A percentile compares a stretch with the other conserved stretches of the same genome.
phyloP scores from a whole-genome alignment of 2,113 vertebrate genomes.

The Megatriorchis doriae region DNA sequence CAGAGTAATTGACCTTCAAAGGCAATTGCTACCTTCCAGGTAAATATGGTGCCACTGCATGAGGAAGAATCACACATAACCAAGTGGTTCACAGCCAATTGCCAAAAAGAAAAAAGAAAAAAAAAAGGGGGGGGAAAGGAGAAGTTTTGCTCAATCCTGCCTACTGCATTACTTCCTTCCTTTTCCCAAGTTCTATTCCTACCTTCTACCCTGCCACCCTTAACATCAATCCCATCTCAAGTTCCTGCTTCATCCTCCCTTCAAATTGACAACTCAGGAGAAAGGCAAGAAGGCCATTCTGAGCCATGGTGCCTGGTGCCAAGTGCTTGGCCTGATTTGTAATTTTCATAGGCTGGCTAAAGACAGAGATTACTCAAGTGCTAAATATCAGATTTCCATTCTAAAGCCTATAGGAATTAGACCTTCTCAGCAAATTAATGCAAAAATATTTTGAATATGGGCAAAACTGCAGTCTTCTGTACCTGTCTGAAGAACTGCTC shows the following conservation, averaged over 20 bases:
- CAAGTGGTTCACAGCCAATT: not conserved
- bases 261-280: not conserved
- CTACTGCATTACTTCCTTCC: not conserved
- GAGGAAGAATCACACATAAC: not conserved
- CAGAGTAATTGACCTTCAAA: not conserved
- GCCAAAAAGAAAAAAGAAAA: not conserved
- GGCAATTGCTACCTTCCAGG: not conserved
- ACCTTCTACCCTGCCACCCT: not conserved
- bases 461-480: not conserved
- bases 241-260: not conserved
- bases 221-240: not conserved
- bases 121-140: fast-evolving
- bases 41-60: not conserved
- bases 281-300: not conserved
- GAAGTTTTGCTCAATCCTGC: not conserved
- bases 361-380: not conserved
- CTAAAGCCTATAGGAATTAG: not conserved
- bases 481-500: not conserved
- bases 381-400: not conserved
- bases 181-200: not conserved
- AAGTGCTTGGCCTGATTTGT: not conserved
- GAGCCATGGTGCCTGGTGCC: not conserved
- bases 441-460: not conserved
- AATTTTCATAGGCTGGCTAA: not conserved
- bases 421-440: not conserved